A percentile compares a stretch with the other conserved stretches of the same genome.
These are phyloP conservation scores for Triplophysa siluroides DNA, from an alignment of 2,113 vertebrate genomes.

Conservation along the genomic window DNA sequence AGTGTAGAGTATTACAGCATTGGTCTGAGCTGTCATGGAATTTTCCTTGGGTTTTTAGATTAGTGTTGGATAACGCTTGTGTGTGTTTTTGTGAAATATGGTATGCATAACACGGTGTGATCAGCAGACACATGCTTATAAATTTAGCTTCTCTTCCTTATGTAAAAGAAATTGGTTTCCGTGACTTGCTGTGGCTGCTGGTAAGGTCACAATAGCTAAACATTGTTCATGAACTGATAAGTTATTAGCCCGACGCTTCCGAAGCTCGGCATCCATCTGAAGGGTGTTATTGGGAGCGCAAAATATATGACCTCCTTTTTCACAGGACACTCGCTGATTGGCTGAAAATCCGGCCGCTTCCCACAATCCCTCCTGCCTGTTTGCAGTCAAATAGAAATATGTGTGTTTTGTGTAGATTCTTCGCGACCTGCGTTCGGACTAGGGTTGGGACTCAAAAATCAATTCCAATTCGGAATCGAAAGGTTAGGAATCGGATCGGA, in stretches of 20 bases:
- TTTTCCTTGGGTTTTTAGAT: neutral
- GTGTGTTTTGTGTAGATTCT: neutral
- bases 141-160: neutral
- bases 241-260: too few relatives aligned
- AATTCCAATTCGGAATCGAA: too few relatives aligned
- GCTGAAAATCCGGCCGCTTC: neutral
- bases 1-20: neutral
- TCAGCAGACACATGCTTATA: neutral
- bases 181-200: too few relatives aligned
- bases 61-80: neutral
- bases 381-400: neutral
- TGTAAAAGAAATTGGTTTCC: too few relatives aligned
- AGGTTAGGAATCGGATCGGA: too few relatives aligned
- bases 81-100: neutral
- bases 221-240: neutral
- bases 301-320: neutral
- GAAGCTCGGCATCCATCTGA: neutral
- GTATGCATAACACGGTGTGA: too few relatives aligned
- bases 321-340: neutral
- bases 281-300: neutral
- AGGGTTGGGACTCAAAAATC: neutral
- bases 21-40: neutral
- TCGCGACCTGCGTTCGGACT: neutral
- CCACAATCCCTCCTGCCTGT: neutral
- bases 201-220: neutral